Conservation (phyloP, 2,888 invertebrate species). For the Odontothrips loti region DNA sequence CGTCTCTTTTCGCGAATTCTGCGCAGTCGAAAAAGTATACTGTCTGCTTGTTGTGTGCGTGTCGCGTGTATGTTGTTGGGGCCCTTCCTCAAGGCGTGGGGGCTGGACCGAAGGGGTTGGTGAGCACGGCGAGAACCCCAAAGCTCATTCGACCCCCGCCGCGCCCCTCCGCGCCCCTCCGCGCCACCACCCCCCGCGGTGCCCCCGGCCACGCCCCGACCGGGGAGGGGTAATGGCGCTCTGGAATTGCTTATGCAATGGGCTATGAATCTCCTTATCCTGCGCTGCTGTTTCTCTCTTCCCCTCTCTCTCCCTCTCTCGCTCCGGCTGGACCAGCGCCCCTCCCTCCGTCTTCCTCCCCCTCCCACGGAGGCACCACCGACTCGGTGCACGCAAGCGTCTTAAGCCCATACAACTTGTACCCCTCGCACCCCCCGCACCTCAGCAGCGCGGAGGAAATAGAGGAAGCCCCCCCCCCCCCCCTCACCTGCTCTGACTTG, state of each 20-base stretch:
- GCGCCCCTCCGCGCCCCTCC: neutral
- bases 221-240: constrained; percentile 10
- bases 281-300: neutral
- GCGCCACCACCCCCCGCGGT: neutral
- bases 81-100: neutral
- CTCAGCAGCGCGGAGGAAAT: too few relatives aligned
- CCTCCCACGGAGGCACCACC: neutral
- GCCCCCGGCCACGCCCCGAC: neutral
- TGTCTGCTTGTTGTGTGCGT: neutral
- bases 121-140: neutral
- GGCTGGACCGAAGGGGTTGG: neutral
- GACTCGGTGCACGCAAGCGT: neutral
- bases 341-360: neutral
- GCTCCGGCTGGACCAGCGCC: neutral
- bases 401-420: neutral
- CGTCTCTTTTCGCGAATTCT: too few relatives aligned
- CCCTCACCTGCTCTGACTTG: neutral
- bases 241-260: constrained; percentile 26
- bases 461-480: neutral
- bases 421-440: neutral
- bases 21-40: too few relatives aligned
- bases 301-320: neutral
- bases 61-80: neutral
- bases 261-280: constrained; percentile 26
- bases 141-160: neutral